phyloP scores from a whole-genome alignment of 1,140 invertebrate genomes.

The Dermatophagoides farinae region DNA sequence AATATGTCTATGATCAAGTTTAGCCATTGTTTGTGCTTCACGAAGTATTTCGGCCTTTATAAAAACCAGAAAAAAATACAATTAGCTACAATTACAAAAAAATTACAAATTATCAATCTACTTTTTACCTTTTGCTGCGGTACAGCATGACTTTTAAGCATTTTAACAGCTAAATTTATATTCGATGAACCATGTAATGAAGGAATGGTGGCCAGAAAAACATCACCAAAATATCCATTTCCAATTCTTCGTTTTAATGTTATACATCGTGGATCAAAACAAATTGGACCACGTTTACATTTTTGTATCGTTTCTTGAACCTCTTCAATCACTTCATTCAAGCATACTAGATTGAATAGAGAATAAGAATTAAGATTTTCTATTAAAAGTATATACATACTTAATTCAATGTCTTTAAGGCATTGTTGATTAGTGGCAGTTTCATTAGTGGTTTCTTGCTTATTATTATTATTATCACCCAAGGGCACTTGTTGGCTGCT shows the following conservation, averaged over 20 bases:
- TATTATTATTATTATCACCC: background rate
- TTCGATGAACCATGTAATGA: conserved; percentile 16
- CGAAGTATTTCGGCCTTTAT: conserved; percentile 27
- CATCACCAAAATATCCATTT: conserved; percentile 30
- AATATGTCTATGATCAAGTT: conserved; percentile 28
- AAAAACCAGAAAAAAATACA: conserved; percentile 4
- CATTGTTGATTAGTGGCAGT: background rate
- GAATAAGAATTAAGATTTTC: background rate
- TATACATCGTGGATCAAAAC: conserved; percentile 24
- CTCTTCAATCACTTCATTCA: conserved; percentile 20
- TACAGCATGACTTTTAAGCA: conserved; percentile 27
- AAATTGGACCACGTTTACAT: conserved; percentile 20
- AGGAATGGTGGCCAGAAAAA: conserved; percentile 26
- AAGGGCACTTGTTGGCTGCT: background rate
- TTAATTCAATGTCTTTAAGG: background rate
- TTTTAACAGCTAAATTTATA: conserved; percentile 31
- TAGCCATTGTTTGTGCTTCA: conserved; percentile 30
- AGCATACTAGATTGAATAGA: conserved; percentile 6
- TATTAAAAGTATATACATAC: background rate
- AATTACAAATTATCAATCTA: background rate
- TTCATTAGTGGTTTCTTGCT: background rate
- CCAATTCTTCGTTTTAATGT: conserved; percentile 22
- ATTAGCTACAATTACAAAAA: conserved; percentile 11
- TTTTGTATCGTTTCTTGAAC: conserved; percentile 18
- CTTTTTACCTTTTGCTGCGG: conserved; percentile 19